phyloP scores from a whole-genome alignment of 2,888 invertebrate genomes.

The Bombylius major region DNA sequence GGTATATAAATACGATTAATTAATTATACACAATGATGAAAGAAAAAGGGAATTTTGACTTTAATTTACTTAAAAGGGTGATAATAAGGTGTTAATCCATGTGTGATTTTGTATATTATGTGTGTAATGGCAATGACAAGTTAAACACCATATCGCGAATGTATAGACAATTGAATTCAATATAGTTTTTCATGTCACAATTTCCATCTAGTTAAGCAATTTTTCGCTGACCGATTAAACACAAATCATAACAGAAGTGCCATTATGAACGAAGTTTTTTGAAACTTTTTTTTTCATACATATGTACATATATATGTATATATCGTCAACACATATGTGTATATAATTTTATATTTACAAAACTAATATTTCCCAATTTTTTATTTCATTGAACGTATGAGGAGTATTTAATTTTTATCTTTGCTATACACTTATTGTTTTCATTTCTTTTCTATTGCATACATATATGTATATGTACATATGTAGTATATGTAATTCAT shows the following conservation, averaged over 20 bases:
- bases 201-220: conserved; percentile 11
- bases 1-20: no score
- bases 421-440: no score
- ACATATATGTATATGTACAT: no score
- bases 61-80: conserved; percentile 1
- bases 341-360: neutral
- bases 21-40: no score
- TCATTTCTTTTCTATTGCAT: no score
- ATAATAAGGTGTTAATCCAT: conserved; percentile 12
- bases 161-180: neutral
- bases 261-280: neutral
- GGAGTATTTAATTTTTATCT: neutral
- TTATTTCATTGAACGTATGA: conserved; percentile 3
- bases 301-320: neutral
- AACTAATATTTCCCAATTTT: conserved; percentile 3
- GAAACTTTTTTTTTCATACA: no score
- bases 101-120: conserved; percentile 8
- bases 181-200: conserved; percentile 3
- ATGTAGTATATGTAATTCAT: no score
- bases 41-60: neutral
- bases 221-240: conserved; percentile 14
- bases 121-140: conserved; percentile 4
- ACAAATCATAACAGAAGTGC: conserved; percentile 16
- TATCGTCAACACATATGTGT: neutral
- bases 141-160: neutral